phyloP scores from a whole-genome alignment of 2,113 vertebrate genomes.

The Coreoperca whiteheadi region DNA sequence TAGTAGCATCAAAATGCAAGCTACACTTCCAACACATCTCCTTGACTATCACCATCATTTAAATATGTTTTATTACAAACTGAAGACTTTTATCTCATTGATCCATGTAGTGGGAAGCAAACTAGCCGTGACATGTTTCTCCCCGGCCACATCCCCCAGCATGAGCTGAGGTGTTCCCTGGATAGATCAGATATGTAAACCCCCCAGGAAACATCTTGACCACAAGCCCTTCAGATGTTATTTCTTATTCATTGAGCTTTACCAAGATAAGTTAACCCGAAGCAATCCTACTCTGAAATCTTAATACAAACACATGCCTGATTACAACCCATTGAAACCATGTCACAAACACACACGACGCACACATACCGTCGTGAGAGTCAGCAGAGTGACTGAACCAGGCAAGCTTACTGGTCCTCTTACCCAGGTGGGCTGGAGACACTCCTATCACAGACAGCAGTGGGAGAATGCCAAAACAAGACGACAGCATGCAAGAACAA shows the following conservation, averaged over 20 bases:
- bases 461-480: slow-evolving; percentile 46
- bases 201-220: not conserved
- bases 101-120: not conserved
- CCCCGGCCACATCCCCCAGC: not conserved
- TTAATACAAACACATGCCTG: not conserved
- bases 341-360: not conserved
- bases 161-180: not conserved
- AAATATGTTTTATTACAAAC: not conserved
- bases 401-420: slow-evolving; percentile 56
- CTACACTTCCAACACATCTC: not conserved
- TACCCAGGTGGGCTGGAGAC: slow-evolving; percentile 49
- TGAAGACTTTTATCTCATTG: not conserved
- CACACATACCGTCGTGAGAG: slow-evolving; percentile 51
- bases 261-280: not conserved
- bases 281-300: not conserved
- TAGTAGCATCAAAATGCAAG: not conserved
- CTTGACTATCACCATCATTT: not conserved
- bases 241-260: not conserved
- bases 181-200: not conserved
- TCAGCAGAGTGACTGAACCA: slow-evolving; percentile 53
- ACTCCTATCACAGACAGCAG: slow-evolving; percentile 44
- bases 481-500: slow-evolving; percentile 54
- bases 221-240: not conserved
- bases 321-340: slow-evolving; percentile 1
- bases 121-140: not conserved